Evolutionary conservation across 2,113 vertebrate species (phyloP), one percentile per base, ranked within the genome.

Genomic region (Opisthocomus hoazin): DNA sequence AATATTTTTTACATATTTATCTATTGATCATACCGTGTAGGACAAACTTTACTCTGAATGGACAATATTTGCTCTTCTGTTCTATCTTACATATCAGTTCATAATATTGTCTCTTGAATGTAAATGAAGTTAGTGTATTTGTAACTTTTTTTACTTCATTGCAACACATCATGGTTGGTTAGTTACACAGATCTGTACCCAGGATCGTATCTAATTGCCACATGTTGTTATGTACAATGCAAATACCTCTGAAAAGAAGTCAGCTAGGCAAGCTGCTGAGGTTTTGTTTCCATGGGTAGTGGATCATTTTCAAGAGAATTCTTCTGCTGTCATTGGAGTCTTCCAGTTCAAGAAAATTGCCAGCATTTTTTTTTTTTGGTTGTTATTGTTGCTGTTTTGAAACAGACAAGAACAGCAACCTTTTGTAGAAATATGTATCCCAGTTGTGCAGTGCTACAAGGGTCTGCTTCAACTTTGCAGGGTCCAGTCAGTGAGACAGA

Each of bases 121-220:
- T 79, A 77, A 50, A 56, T 7, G 6, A 57, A 74, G 9, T 10
- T 57, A 13, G 15, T 27, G 13, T 27, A 18, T n/a, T n/a, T 70
- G 18, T 34, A 58, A 21, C 9, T 16, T 27, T 80, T 65, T 85
- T 50, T 18, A 13, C 32, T 43, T 54, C n/a, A 16, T 26, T 39
- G 17, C 21, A 54, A 27, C 11, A 39, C 5, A 2, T 27, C 0
- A 0, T 63, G 10, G 11, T 17, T 48, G 39, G 6, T 48, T 71
- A n/a, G 17, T 32, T 85, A 34, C 70, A 23, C 27, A 41, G 37
- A 27, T 34, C 15, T 5, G 3, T 41, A 11, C 32, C 12, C 8
- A 39, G 6, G 24, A 15, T 26, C 46, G 8, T 10, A 7, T 36
- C 11, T 41, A 63, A 63, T 21, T 45, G 41, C 18, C 26, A 13